These are phyloP conservation scores for Ophiodon elongatus DNA, from an alignment of 2,113 vertebrate species.

Conservation along the genomic window DNA sequence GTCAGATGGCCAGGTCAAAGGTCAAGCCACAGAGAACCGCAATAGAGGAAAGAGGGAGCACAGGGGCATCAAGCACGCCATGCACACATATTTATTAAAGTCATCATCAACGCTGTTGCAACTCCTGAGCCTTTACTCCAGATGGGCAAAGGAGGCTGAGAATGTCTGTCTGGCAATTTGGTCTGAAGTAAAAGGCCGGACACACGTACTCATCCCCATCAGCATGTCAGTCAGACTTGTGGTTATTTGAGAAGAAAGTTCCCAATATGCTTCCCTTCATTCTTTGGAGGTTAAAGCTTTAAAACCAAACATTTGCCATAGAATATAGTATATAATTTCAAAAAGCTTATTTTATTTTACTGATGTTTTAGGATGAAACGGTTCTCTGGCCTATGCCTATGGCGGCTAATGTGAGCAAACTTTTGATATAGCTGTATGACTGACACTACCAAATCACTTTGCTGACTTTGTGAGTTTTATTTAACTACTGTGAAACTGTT, in stretches of 20 bases:
- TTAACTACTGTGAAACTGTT: not conserved
- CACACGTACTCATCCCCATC: not conserved
- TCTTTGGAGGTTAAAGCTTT: not conserved
- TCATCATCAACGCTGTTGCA: constrained; percentile 40
- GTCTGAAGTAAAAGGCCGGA: not conserved
- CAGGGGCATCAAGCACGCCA: constrained; percentile 24
- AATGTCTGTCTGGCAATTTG: constrained; percentile 21
- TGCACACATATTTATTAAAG: constrained; percentile 44
- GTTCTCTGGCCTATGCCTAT: not conserved
- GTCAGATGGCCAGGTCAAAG: constrained; percentile 71
- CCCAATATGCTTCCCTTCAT: not conserved
- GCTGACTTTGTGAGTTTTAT: not conserved
- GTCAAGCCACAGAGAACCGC: constrained; percentile 62
- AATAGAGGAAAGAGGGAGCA: constrained; percentile 53
- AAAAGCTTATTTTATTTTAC: not conserved
- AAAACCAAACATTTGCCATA: not conserved
- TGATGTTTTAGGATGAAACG: not conserved
- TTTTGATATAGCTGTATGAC: not conserved
- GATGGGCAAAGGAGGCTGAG: constrained; percentile 39
- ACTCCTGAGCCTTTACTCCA: constrained; percentile 48
- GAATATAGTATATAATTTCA: not conserved
- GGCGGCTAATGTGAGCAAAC: not conserved
- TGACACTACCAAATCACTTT: not conserved
- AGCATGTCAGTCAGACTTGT: not conserved
- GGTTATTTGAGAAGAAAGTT: constrained; percentile 48